Base-by-base conservation (phyloP, 2,888 invertebrate species). In the Sinopyrophorus schimmeli region DNA sequence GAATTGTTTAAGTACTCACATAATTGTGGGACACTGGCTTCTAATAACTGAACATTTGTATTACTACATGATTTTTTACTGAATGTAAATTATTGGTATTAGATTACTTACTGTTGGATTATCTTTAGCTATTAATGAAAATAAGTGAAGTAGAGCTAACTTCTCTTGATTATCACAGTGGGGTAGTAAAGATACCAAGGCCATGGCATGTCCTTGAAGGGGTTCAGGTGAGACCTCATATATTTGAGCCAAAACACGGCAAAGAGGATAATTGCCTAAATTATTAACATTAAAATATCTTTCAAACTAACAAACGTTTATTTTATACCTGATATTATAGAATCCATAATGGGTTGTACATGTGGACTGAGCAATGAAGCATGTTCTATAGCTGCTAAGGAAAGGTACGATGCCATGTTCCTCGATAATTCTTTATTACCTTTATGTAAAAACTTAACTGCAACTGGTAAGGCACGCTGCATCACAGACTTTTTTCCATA, bases 351-450 rank as follows among this genome's bases (percentile, higher is more conserved):
- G 3, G 89, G 87, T 59, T 91, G 87, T 39, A 93, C 88, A 71
- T 94, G 91, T 6, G 89, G 86, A 60, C 92, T 89, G 24, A 96
- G 76, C 54, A 94, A 75, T 53, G 86, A 84, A 2, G 92, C 89
- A 74, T 94, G 92, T 67, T 93, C 91, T 50, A 92, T 91, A 39
- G 94, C 94, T 7, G 94, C 94, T 57, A 96, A 76, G 0, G 93
- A 93, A 37, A 96, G 79, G 72, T 96, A 96, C 37, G 92, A 88
- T 24, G 93, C 91, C 79, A 94, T 86, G 70, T 92, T 93, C 47
- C 92, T 79, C 1, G 90, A 90, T 53, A 96, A 79, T 72, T 94
- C 94, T 55, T 86, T 82, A 73, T 95, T 95, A 41, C 91, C 90
- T 69, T 91, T 91, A 65, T 90, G 89, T 37, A 96, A 76, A 72